Conservation (phyloP, 1,140 invertebrate genomes). For the Gryon sp. region DNA sequence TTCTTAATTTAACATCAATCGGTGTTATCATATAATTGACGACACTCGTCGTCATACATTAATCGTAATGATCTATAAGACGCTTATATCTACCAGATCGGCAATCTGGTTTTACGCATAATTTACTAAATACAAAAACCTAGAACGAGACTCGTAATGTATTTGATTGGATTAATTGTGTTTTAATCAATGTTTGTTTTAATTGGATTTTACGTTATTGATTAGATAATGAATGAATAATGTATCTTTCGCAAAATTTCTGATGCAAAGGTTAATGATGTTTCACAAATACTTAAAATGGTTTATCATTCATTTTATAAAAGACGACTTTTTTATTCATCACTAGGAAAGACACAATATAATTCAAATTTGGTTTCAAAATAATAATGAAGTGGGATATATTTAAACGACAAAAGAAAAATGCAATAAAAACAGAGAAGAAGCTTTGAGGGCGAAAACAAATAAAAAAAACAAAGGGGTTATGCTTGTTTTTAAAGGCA, state of each 20-base stretch:
- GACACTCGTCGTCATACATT: background rate
- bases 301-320: too few relatives aligned
- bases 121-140: slow-evolving; percentile 31
- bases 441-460: too few relatives aligned
- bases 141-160: slow-evolving; percentile 15
- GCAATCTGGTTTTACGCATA: slow-evolving; percentile 15
- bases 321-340: too few relatives aligned
- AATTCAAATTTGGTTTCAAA: background rate
- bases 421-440: too few relatives aligned
- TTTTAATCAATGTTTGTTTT: slow-evolving; percentile 28
- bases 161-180: slow-evolving; percentile 40
- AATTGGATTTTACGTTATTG: slow-evolving; percentile 30
- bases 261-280: slow-evolving; percentile 33
- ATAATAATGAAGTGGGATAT: background rate
- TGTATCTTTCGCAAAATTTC: slow-evolving; percentile 10
- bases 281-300: slow-evolving; percentile 17
- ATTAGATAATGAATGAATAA: slow-evolving; percentile 26
- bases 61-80: background rate
- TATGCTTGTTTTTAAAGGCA: slow-evolving; percentile 10
- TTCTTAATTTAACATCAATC: background rate
- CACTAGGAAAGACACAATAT: too few relatives aligned
- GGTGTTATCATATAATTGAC: slow-evolving; percentile 16
- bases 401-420: background rate
- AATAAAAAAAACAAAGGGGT: too few relatives aligned
- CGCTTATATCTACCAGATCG: slow-evolving; percentile 6